Base-by-base conservation (phyloP, 1,140 invertebrate species). In the Asobara japonica region DNA sequence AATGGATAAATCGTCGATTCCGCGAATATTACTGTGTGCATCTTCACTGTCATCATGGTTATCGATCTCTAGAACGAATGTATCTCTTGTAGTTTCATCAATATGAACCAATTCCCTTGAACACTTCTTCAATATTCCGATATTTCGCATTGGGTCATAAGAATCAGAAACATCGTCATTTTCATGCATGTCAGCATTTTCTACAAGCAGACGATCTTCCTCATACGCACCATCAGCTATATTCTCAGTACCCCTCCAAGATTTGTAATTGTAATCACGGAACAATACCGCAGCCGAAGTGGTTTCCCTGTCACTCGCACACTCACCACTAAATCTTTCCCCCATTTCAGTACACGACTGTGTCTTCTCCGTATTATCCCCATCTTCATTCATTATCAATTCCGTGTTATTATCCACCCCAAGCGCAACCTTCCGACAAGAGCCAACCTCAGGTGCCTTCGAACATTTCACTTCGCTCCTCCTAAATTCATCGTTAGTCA, bases 251-350 rank as follows among this genome's bases (percentile, higher is more conserved):
- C 41, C 41, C 18, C 18, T 16, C 41, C 41, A 13, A 45, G 41
- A 45, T 45, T 45, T 45, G 41, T 45, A 45, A 45, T 45, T 45
- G 41, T 45, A 45, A 45, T 45, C 41, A 16, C n/a, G n/a, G n/a
- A 45, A 10, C 10, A 38, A 16, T 45, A 45, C 41, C 18, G 41
- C 41, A 45, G 41, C 18, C 3, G 41, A 45, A 45, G 41, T 45
- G 41, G 41, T 45, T 45, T 45, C 18, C n/a, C 41, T 45, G 41
- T 45, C 41, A 45, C 41, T 16, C 18, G n/a, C 41, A 45, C 41
- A 45, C 41, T 45, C 41, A 45, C 41, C 41, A 45, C 18, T 45
- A 45, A 45, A 45, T 45, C 41, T 45, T 16, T 2, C 10, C n/a
- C 10, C 7, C n/a, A 16, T 45, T 16, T 45, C 41, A 18, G 41